phyloP scores from a whole-genome alignment of 2,888 invertebrate species.

The Andrena dorsata region DNA sequence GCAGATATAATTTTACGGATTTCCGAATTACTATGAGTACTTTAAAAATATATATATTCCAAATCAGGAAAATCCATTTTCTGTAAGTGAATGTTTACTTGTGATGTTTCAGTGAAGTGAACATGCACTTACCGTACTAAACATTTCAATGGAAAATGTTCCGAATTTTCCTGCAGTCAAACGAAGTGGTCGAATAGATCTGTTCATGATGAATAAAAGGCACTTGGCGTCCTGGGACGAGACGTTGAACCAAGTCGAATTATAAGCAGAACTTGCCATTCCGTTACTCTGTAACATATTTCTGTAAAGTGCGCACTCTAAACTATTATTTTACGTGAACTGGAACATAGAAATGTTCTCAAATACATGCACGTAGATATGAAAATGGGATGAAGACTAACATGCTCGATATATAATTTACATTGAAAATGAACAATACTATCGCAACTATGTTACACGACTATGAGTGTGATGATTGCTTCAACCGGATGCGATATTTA shows the following conservation, averaged over 20 bases:
- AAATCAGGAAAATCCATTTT: too few species aligned
- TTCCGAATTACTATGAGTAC: too few species aligned
- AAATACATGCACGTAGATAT: background rate
- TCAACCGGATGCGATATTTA: constrained; percentile 7
- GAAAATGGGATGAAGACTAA: background rate
- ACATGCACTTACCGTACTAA: constrained; percentile 66
- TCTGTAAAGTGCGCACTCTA: too few species aligned
- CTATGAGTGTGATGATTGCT: background rate
- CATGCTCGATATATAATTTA: background rate
- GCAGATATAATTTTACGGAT: too few species aligned
- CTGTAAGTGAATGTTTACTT: too few species aligned
- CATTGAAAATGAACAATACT: background rate
- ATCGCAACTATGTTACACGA: background rate
- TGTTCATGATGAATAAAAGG: constrained; percentile 66
- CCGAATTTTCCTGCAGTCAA: constrained; percentile 77
- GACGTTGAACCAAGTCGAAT: constrained; percentile 72
- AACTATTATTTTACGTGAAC: too few species aligned
- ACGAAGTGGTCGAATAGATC: constrained; percentile 68
- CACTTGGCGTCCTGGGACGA: constrained; percentile 54
- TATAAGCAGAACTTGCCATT: constrained; percentile 68
- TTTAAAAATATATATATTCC: too few species aligned
- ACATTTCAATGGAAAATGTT: constrained; percentile 72
- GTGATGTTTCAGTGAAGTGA: too few species aligned
- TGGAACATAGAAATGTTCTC: too few species aligned
- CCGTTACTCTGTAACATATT: constrained; percentile 63